Conservation (phyloP, 2,113 vertebrate species). For the Halichoerus grypus region DNA sequence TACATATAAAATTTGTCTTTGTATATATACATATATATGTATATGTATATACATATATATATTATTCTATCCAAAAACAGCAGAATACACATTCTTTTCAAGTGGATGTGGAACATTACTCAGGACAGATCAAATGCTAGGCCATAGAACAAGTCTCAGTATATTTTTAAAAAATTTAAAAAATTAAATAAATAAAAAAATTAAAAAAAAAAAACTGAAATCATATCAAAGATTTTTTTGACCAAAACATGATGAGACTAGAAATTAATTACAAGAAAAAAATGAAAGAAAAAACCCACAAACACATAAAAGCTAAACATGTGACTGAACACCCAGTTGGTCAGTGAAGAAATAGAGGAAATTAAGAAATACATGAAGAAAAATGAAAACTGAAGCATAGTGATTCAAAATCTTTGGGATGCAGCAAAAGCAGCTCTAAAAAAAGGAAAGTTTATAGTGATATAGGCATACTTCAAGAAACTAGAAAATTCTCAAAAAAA, state of each 20-base stretch:
- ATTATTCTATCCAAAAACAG: neutral
- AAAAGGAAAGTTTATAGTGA: neutral
- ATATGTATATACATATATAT: neutral
- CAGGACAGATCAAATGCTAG: neutral
- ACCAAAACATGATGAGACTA: neutral
- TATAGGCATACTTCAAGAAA: neutral
- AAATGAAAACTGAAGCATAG: neutral
- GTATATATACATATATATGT: no score
- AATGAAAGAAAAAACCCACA: neutral
- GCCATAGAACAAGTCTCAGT: neutral
- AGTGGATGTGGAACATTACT: neutral
- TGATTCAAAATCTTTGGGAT: neutral
- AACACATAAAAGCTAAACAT: neutral
- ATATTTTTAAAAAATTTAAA: neutral
- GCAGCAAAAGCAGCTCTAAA: neutral
- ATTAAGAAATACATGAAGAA: neutral
- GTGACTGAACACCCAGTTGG: neutral
- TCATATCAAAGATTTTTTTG: neutral
- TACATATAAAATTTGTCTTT: no score
- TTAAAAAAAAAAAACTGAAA: neutral
- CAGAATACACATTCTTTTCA: neutral
- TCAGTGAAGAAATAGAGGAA: neutral
- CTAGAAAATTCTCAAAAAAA: neutral
- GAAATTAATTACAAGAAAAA: neutral
- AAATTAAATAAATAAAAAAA: no score